Evolutionary conservation across 2,113 vertebrate genomes (phyloP), one percentile per base, ranked within the genome.

Genomic region (Tetrao urogallus): DNA sequence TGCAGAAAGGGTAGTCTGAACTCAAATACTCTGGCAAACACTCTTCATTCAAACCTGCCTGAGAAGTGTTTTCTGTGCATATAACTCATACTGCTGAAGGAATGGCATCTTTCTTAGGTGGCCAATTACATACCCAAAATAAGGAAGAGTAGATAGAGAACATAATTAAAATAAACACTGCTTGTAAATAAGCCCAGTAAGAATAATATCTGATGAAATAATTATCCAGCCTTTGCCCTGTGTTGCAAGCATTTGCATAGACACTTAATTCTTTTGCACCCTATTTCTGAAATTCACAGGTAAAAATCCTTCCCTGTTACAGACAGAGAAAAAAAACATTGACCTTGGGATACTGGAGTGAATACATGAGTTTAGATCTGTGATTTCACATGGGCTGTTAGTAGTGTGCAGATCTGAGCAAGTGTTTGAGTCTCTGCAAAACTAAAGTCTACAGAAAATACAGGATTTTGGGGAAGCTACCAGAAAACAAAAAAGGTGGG

Each of bases 111-210:
- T 89, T 91, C 72, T 83, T 54, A 91, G 56, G 57, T 86, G 79
- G 40, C 52, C 76, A 83, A 15, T 86, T 75, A 72, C n/a, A 88
- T 43, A 61, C 43, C 65, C 52, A 60, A 94, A 91, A 86, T 78
- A 90, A 86, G 69, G 30, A 83, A 91, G n/a, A 79, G 11, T 28
- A 76, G 65, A 18, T 84, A 77, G 18, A 88, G 92, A 90, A 81
- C 21, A 40, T 81, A 86, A 83, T 84, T 91, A 75, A 79, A 84
- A 69, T 82, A 86, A 94, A 79, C 70, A 34, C 25, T 58, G 14
- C 30, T 72, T 81, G 20, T 86, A 90, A 95, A 83, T 61, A 94
- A 94, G 8, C 12, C 40, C 50, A 65, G n/a, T 38, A 78, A 89
- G 48, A 87, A 82, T 73, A 84, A 7, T 38, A 6, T 42, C 76